Evolutionary conservation across 2,797 vertebrate species (phyloP).

Genomic region (Taeniopygia guttata): DNA sequence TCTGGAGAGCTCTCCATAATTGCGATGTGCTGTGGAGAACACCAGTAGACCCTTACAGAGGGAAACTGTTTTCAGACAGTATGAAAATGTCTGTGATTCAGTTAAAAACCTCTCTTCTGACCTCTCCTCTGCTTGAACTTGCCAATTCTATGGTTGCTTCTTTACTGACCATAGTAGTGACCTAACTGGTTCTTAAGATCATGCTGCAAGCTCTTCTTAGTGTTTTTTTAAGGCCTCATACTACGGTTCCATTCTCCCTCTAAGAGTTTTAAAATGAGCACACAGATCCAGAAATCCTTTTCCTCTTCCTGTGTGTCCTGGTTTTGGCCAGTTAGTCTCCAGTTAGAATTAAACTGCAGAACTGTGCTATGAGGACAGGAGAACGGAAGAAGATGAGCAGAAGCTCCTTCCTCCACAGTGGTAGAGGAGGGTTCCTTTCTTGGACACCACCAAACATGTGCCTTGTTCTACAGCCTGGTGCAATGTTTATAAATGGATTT

Average conservation of each 20-base stretch:
- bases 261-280: not conserved
- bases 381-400: not conserved
- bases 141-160: not conserved
- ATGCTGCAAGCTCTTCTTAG: not conserved
- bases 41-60: not conserved
- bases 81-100: not conserved
- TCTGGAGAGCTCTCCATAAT: not conserved
- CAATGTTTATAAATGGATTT: not conserved
- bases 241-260: not conserved
- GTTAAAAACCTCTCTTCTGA: not conserved
- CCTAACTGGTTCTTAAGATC: not conserved
- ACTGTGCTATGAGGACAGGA: not conserved
- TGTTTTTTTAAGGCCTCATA: not conserved
- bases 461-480: not conserved
- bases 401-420: not conserved
- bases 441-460: not conserved
- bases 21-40: not conserved
- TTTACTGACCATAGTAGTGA: not conserved
- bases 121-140: not conserved
- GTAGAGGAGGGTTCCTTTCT: not conserved
- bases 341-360: fast-evolving
- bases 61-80: not conserved
- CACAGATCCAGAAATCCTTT: not conserved
- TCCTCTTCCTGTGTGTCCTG: not conserved
- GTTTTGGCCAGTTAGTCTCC: not conserved